A percentile compares a stretch with the other conserved stretches of the same genome.
These are phyloP conservation scores for Solen grandis DNA, from an alignment of 1,140 invertebrate species.

Conservation along the genomic window DNA sequence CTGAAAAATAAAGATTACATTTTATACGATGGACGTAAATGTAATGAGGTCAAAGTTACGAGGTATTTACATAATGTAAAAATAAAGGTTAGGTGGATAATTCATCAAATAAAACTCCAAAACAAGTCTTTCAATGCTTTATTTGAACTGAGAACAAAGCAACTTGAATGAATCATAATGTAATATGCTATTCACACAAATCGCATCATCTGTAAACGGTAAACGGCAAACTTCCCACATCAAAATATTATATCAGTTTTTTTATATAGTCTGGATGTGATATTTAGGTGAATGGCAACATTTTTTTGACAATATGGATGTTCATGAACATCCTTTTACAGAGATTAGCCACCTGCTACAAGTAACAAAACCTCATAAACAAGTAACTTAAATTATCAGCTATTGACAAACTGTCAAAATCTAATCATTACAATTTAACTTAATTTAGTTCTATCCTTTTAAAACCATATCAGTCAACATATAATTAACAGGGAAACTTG, in stretches of 20 bases:
- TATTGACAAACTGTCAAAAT: too few species aligned
- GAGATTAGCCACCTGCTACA: too few species aligned
- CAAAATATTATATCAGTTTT: background rate
- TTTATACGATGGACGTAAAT: too few species aligned
- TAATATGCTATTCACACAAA: background rate
- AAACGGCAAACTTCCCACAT: background rate
- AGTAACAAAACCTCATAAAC: too few species aligned
- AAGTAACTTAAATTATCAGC: too few species aligned
- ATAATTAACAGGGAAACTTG: background rate
- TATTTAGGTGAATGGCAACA: background rate
- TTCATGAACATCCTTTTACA: background rate
- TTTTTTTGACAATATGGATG: background rate
- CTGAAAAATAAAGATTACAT: too few species aligned
- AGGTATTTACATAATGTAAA: too few species aligned
- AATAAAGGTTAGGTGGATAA: too few species aligned
- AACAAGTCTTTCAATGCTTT: background rate
- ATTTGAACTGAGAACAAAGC: constrained; percentile 13
- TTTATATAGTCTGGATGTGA: background rate
- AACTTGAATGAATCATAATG: background rate
- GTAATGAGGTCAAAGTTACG: too few species aligned
- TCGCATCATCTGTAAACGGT: background rate
- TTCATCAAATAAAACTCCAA: constrained; percentile 1
- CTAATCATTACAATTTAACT: too few species aligned
- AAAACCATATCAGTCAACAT: background rate
- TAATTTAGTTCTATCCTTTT: too few species aligned